Evolutionary conservation across 1,140 invertebrate genomes (phyloP), one percentile per base, ranked within the genome.

Genomic region (Drosophila azteca): DNA sequence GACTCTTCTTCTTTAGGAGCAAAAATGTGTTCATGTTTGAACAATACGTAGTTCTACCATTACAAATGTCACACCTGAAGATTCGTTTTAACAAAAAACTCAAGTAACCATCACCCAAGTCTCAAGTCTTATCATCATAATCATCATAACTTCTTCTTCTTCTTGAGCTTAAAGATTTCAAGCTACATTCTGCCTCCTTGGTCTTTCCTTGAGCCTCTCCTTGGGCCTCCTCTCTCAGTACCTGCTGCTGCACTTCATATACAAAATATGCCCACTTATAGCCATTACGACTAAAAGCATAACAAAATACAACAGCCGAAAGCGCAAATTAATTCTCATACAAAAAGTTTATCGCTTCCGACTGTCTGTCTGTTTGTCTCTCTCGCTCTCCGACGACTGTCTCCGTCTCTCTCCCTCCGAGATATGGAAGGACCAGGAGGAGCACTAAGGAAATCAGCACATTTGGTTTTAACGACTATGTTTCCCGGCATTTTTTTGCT

Each of bases 401-500:
- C 15, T 54, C 3, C n/a, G n/a, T 39, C 35, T 35, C 9, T 11
- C 9, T 9, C 31, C 3, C 9, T 35, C 9, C 7, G 11, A 52
- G 54, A 63, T 59, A 62, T 59, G 62, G 51, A 69, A 24, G 24
- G 62, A 55, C 76, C 57, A 41, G 45, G 43, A 45, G 7, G 43
- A 70, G 58, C 55, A 78, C 69, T 69, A 82, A 87, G 72, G 71
- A 87, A 89, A 87, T 87, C 83, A 88, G 83, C 83, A 87, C 83
- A 87, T 87, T 87, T 87, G 83, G 79, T 79, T 83, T 88, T 87
- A 87, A 87, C 83, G 83, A 87, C 83, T 88, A 69, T 88, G 75
- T 82, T 79, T 62, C 20, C 46, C 51, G 35, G 58, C 35, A 39
- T 54, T 79, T 64, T 31, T 53, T 48, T 29, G n/a, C n/a, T n/a